Percentiles rank a stretch among this genome's conserved stretches.
Evolutionary conservation across 2,113 vertebrate species (phyloP).

Genomic region (Coregonus clupeaformis): DNA sequence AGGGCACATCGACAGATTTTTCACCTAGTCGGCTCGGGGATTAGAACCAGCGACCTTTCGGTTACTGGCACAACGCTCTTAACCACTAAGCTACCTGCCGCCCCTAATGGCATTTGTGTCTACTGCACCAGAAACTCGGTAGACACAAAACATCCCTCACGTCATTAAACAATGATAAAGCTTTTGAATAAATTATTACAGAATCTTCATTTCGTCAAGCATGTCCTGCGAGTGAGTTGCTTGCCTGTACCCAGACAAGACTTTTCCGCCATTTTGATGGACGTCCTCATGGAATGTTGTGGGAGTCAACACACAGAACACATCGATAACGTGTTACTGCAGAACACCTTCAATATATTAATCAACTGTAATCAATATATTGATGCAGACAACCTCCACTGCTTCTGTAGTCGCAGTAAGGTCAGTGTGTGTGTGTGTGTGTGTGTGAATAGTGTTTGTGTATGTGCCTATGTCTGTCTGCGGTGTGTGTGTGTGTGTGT

Average conservation of each 20-base stretch:
- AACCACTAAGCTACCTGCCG: too few relatives aligned
- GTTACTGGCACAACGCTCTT: too few relatives aligned
- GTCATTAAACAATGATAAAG: not conserved
- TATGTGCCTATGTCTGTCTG: not conserved
- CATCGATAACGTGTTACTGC: conserved; percentile 20
- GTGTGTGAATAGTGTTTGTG: not conserved
- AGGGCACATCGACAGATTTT: too few relatives aligned
- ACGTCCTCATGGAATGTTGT: too few relatives aligned
- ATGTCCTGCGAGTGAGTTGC: too few relatives aligned
- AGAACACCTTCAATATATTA: conserved; percentile 50
- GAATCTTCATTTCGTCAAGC: not conserved
- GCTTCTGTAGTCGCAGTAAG: conserved; percentile 10
- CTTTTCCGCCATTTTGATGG: too few relatives aligned
- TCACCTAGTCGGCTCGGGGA: too few relatives aligned
- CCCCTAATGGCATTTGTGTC: too few relatives aligned
- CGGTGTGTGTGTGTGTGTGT: not conserved
- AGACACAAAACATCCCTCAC: not conserved
- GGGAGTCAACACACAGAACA: not conserved
- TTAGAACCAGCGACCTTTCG: too few relatives aligned
- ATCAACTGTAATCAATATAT: conserved; percentile 46
- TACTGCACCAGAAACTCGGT: not conserved
- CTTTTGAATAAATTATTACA: not conserved
- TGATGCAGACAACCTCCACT: conserved; percentile 40
- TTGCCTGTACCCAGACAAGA: too few relatives aligned
- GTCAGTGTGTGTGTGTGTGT: not conserved